phyloP scores from a whole-genome alignment of 2,113 vertebrate genomes.

The Oncorhynchus clarkii region DNA sequence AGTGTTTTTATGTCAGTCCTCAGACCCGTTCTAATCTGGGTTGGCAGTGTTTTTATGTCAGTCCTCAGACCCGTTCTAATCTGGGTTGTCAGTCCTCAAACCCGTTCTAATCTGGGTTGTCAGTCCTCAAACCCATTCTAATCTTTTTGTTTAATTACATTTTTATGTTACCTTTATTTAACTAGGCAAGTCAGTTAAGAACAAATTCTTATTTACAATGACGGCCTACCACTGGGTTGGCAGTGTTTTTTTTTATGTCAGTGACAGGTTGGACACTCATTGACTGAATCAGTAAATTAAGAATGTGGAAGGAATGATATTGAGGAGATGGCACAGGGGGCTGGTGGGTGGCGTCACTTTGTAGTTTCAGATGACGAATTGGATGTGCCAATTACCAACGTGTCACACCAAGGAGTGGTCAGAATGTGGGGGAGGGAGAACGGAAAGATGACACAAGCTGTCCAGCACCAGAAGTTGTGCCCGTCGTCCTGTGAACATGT shows the following conservation, averaged over 20 bases:
- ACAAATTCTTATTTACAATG: too few species aligned
- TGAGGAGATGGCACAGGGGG: neutral
- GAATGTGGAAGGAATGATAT: neutral
- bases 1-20: too few species aligned
- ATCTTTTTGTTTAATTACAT: too few species aligned
- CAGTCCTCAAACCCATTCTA: too few species aligned
- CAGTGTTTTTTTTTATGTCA: neutral
- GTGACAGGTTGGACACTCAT: neutral
- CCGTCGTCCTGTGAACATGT: constrained; percentile 39
- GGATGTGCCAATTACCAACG: constrained; percentile 1
- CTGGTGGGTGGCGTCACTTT: neutral
- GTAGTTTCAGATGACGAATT: neutral
- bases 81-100: too few species aligned
- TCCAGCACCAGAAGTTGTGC: neutral
- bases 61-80: too few species aligned
- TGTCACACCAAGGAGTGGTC: neutral
- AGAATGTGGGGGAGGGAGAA: too few species aligned
- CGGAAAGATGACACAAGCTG: neutral
- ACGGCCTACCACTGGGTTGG: neutral
- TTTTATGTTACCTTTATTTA: too few species aligned
- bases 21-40: neutral
- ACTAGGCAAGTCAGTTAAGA: too few species aligned
- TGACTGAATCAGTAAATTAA: neutral
- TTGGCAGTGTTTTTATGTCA: too few species aligned
- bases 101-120: too few species aligned